phyloP scores from a whole-genome alignment of 1,140 invertebrate species.

The Thaumatotibia leucotreta region DNA sequence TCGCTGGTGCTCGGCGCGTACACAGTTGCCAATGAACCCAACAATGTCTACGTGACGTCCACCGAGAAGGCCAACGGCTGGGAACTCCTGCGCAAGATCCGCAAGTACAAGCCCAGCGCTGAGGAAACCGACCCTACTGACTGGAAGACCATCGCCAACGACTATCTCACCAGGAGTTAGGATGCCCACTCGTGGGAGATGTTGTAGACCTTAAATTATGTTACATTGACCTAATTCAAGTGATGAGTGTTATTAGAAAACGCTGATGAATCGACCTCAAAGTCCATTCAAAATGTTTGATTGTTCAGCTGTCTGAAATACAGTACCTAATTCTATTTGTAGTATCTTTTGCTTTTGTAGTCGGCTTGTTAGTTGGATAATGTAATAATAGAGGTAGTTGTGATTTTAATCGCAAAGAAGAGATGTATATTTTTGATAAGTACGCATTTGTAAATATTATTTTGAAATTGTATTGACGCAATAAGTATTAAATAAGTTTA shows the following conservation, averaged over 20 bases:
- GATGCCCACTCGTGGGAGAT: neutral
- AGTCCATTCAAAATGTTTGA: neutral
- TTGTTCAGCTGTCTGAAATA: neutral
- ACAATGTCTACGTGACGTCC: slow-evolving; percentile 86
- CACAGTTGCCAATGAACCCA: slow-evolving; percentile 83
- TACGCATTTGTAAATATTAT: neutral
- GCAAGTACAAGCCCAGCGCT: slow-evolving; percentile 48
- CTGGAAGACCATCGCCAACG: slow-evolving; percentile 64
- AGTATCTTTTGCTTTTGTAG: neutral
- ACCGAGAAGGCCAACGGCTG: slow-evolving; percentile 84
- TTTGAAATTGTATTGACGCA: neutral
- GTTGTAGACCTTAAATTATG: neutral
- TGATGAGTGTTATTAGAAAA: neutral
- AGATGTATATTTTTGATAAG: neutral
- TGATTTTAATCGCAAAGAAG: neutral
- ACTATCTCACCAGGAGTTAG: slow-evolving; percentile 65
- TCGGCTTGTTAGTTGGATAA: neutral
- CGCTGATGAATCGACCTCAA: too few species aligned
- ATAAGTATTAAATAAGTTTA: neutral
- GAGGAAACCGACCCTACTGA: slow-evolving; percentile 50
- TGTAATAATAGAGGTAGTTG: neutral
- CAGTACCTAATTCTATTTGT: neutral
- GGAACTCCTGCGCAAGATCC: slow-evolving; percentile 75
- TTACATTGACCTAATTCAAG: neutral
- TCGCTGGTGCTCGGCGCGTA: slow-evolving; percentile 89